A percentile compares a stretch with the other conserved stretches of the same genome.
Conservation (phyloP, 2,888 invertebrate genomes). For the Hypena proboscidalis region DNA sequence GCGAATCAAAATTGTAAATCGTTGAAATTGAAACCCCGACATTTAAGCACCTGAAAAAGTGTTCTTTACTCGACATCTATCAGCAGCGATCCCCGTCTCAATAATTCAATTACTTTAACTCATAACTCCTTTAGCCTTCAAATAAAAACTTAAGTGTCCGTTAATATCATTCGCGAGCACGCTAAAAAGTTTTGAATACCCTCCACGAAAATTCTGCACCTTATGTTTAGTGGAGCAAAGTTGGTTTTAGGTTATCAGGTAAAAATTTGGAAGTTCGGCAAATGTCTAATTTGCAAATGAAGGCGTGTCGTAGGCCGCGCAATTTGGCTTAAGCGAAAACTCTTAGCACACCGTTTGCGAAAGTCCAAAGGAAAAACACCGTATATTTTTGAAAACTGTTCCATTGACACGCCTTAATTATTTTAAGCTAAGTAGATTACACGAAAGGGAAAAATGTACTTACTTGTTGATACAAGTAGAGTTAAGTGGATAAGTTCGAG, state of each 20-base stretch:
- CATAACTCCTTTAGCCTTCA: conserved; percentile 43
- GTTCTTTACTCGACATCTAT: conserved; percentile 5
- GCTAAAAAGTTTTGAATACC: conserved; percentile 31
- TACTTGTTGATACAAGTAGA: not conserved
- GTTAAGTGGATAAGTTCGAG: not conserved
- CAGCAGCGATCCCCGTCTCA: conserved; percentile 21
- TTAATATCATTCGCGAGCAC: conserved; percentile 47
- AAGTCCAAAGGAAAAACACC: conserved; percentile 58
- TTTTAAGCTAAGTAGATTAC: conserved; percentile 26
- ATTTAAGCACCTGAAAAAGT: not conserved
- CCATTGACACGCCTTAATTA: conserved; percentile 26
- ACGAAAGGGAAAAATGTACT: conserved; percentile 10
- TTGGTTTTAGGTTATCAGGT: conserved; percentile 31
- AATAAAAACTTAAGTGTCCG: conserved; percentile 48
- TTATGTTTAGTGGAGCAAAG: conserved; percentile 28
- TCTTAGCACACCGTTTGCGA: conserved; percentile 63
- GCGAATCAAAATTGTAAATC: no score
- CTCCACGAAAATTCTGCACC: conserved; percentile 9
- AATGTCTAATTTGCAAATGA: conserved; percentile 82
- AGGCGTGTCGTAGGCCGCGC: conserved; percentile 75
- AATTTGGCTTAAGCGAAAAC: conserved; percentile 78
- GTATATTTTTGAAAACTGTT: conserved; percentile 42
- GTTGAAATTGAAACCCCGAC: no score
- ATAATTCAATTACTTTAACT: conserved; percentile 49
- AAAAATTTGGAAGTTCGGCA: conserved; percentile 42